Percentiles rank a stretch among this genome's conserved stretches.
These are phyloP conservation scores for Enteromius argenteus DNA, from an alignment of 2,797 vertebrate species.

Conservation along the genomic window DNA sequence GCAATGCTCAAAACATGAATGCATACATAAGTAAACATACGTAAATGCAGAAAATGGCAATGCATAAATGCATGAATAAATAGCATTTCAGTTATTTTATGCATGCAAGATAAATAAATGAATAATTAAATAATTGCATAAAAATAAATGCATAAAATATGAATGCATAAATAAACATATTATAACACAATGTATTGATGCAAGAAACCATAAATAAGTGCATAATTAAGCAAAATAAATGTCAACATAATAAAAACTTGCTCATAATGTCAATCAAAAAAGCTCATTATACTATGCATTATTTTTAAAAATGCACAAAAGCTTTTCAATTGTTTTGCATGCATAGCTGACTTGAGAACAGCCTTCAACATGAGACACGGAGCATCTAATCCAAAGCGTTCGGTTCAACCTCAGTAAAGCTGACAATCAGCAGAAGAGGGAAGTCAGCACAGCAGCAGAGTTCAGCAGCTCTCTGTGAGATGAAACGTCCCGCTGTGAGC, in stretches of 20 bases:
- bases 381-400: neutral
- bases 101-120: neutral
- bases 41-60: neutral
- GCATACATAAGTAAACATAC: neutral
- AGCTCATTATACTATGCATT: neutral
- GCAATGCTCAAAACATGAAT: neutral
- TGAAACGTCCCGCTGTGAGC: slow-evolving; percentile 38
- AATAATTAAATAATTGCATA: neutral
- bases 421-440: slow-evolving; percentile 36
- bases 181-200: neutral
- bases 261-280: neutral
- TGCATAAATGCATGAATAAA: neutral
- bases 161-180: neutral
- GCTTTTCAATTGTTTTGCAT: neutral
- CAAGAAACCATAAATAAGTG: neutral
- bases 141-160: neutral
- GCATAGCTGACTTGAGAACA: neutral
- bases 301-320: neutral
- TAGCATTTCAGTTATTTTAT: neutral
- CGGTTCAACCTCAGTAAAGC: neutral
- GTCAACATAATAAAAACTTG: neutral
- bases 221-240: too few species aligned
- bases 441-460: slow-evolving; percentile 30
- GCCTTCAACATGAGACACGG: neutral
- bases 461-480: slow-evolving; percentile 33